Conservation (phyloP, 2,113 vertebrate species). For the Hyaena hyaena region DNA sequence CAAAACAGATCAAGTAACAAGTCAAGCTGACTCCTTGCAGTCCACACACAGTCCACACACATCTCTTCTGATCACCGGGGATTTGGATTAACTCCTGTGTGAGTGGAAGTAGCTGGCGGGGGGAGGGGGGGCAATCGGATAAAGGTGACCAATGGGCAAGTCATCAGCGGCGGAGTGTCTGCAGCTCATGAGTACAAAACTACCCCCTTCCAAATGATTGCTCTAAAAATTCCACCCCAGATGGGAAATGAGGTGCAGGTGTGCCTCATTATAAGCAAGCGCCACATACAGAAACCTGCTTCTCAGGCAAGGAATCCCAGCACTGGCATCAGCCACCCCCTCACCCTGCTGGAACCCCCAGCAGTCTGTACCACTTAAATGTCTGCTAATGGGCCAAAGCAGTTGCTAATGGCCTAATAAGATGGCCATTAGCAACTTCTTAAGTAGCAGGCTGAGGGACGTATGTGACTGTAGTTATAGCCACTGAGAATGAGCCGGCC, state of each 20-base stretch:
- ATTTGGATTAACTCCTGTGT: neutral
- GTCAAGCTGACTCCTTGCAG: neutral
- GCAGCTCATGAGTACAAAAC: neutral
- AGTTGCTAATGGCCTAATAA: slow-evolving; percentile 68
- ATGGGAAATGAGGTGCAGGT: neutral
- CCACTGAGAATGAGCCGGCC: neutral
- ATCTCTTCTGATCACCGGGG: neutral
- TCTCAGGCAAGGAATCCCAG: neutral
- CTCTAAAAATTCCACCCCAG: neutral
- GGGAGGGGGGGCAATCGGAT: neutral
- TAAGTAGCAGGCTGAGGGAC: slow-evolving; percentile 50
- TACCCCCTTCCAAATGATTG: neutral
- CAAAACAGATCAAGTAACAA: neutral
- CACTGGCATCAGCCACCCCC: neutral
- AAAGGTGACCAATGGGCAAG: neutral
- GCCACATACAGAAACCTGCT: neutral
- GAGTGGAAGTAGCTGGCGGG: neutral
- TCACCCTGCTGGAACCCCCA: slow-evolving; percentile 2
- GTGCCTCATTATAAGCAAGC: neutral
- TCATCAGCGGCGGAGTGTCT: neutral
- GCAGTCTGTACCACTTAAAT: neutral
- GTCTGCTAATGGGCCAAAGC: slow-evolving; percentile 3
- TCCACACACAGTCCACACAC: neutral
- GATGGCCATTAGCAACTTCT: slow-evolving; percentile 59
- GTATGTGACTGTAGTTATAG: neutral